Percentiles rank a stretch among this genome's conserved stretches.
Conservation (phyloP, 2,113 vertebrate species). For the Pipa parva region DNA sequence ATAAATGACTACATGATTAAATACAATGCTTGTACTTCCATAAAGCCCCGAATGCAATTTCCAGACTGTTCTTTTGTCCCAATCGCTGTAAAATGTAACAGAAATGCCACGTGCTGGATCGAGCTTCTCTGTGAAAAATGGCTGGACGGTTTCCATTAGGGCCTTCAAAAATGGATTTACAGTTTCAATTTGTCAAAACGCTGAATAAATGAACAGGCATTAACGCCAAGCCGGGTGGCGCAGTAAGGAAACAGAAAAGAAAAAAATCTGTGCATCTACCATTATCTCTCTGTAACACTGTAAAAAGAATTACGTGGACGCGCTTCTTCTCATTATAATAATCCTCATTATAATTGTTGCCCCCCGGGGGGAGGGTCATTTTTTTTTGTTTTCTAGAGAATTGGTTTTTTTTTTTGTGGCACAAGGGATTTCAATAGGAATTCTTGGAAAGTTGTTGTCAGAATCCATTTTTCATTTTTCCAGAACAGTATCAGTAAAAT, state of each 20-base stretch:
- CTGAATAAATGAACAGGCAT: conserved; percentile 4
- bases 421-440: too few species aligned
- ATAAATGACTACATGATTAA: too few species aligned
- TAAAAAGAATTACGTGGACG: conserved; percentile 24
- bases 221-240: not conserved
- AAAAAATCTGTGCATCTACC: not conserved
- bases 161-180: not conserved
- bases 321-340: conserved; percentile 13
- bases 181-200: not conserved
- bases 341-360: conserved; percentile 35
- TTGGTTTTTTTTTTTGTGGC: too few species aligned
- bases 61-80: not conserved
- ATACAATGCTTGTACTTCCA: too few species aligned
- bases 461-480: too few species aligned
- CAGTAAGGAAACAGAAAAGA: not conserved
- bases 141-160: not conserved
- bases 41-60: not conserved
- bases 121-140: not conserved
- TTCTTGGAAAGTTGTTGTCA: too few species aligned
- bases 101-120: not conserved
- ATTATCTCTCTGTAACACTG: not conserved
- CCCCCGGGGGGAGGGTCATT: conserved; percentile 10
- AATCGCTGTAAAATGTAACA: not conserved
- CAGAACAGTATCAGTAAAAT: too few species aligned
- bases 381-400: too few species aligned